A percentile compares a stretch with the other conserved stretches of the same genome.
These are phyloP conservation scores for Calliphora vomitoria DNA, from an alignment of 2,888 invertebrate species.

Conservation along the genomic window DNA sequence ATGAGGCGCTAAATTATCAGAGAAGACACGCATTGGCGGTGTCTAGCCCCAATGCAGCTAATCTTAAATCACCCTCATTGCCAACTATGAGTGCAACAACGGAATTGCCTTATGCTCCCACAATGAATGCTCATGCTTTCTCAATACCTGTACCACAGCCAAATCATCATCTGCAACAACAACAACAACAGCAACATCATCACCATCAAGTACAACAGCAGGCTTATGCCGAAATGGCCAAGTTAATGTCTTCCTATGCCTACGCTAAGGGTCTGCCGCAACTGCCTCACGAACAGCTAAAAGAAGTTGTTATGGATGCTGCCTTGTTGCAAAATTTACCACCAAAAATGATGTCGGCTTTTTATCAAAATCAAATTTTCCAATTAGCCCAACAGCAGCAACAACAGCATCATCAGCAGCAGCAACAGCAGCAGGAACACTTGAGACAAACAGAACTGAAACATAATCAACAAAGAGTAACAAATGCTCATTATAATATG, in stretches of 20 bases:
- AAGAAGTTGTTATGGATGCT: slow-evolving; percentile 63
- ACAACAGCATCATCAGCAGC: slow-evolving; percentile 58
- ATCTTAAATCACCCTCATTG: slow-evolving; percentile 53
- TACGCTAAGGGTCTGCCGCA: slow-evolving; percentile 65
- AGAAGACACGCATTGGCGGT: slow-evolving; percentile 51
- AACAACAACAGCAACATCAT: slow-evolving; percentile 55
- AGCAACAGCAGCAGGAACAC: slow-evolving; percentile 59
- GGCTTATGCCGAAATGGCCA: slow-evolving; percentile 73
- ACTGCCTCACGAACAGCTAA: slow-evolving; percentile 73
- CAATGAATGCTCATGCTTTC: slow-evolving; percentile 60
- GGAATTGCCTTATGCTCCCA: slow-evolving; percentile 50
- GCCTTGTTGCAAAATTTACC: slow-evolving; percentile 60
- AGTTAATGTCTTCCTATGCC: slow-evolving; percentile 70
- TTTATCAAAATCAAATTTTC: slow-evolving; percentile 68
- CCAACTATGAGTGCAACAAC: slow-evolving; percentile 56
- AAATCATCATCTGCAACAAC: slow-evolving; percentile 50
- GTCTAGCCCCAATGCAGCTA: slow-evolving; percentile 53
- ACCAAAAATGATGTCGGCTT: slow-evolving; percentile 64
- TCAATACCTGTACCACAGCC: slow-evolving; percentile 49
- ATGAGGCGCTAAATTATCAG: slow-evolving; percentile 57
- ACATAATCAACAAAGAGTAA: slow-evolving; percentile 50
- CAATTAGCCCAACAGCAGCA: slow-evolving; percentile 65
- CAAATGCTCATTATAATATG: slow-evolving; percentile 24
- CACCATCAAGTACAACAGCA: slow-evolving; percentile 68
- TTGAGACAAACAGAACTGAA: slow-evolving; percentile 62